Conservation (phyloP, 2,797 vertebrate genomes). For the Hipposideros larvatus region DNA sequence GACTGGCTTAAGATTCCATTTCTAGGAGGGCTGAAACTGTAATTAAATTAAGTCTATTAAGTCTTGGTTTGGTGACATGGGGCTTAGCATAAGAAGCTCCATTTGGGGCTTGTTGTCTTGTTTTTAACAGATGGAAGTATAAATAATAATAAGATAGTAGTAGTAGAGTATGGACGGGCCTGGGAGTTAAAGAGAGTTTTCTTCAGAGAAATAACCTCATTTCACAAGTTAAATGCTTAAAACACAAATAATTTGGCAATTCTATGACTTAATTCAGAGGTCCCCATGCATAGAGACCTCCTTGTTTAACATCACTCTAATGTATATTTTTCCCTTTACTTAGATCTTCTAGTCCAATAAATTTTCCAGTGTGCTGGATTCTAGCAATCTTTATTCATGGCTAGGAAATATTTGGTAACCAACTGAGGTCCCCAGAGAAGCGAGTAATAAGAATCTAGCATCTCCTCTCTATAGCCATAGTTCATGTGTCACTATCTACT, state of each 20-base stretch:
- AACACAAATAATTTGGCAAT: slow-evolving; percentile 35
- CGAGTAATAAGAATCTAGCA: neutral
- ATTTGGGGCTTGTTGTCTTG: neutral
- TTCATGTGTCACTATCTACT: neutral
- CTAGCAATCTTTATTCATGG: neutral
- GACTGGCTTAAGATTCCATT: slow-evolving; percentile 5
- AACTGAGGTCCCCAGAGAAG: neutral
- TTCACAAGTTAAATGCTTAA: slow-evolving; percentile 41
- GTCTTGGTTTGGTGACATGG: neutral
- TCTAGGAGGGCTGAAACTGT: neutral
- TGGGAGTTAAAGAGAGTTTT: neutral
- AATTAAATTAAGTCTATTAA: neutral
- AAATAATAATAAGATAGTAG: neutral
- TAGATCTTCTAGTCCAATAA: slow-evolving; percentile 15
- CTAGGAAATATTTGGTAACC: slow-evolving; percentile 46
- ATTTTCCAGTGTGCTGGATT: slow-evolving; percentile 7
- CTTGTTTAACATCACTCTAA: neutral
- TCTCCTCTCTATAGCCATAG: neutral
- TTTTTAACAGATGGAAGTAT: neutral
- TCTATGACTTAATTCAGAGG: slow-evolving; percentile 39
- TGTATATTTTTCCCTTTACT: neutral
- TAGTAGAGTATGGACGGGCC: neutral
- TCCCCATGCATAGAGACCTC: neutral
- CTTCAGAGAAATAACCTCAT: neutral
- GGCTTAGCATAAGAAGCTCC: neutral